Base-by-base conservation (phyloP, 2,888 invertebrate genomes). In the Lasioglossum marginatum region DNA sequence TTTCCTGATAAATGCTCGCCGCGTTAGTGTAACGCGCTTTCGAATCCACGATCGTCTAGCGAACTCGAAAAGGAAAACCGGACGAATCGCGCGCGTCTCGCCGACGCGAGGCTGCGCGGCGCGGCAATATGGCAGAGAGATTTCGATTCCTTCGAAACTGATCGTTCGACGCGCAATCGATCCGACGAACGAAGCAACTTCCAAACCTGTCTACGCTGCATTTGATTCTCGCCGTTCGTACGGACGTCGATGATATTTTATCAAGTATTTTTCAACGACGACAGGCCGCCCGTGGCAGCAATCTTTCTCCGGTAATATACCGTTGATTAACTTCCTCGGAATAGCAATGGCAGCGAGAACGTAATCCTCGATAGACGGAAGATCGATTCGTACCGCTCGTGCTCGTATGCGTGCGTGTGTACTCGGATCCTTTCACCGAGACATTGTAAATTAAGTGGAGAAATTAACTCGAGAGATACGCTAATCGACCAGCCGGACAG, bases 371-470 rank as follows among this genome's bases (percentile, higher is more conserved):
- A 88, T 87, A 83, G 83, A 74, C 83, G 87, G 72, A 76, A 82
- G 85, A 87, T 87, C 91, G 86, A 91, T 87, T 87, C 71, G 48
- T 71, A 85, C 81, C 82, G 77, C 43, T 43, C 31, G 68, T 12
- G 57, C 77, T 68, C 81, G 34, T 12, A 4, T 4, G 31, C 66
- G 66, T 14, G 40, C 76, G 74, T 80, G 19, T 23, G 34, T 1
- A 45, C 45, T 45, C 83, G 77, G 77, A 85, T 91, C 92, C 93
- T 92, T 94, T 92, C 92, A 93, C 91, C 89, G 87, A 82, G 89
- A 91, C 90, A 90, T 92, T 90, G 89, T 93, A 94, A 94, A 93
- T 94, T 92, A 89, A 91, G 83, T 74, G 87, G 91, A 92, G 92
- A 94, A 94, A 93, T 93, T 92, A 93, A 91, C 90, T 87, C 89